Evolutionary conservation across 2,113 vertebrate genomes (phyloP), one percentile per base, ranked within the genome.

Genomic region (Chamaea fasciata): DNA sequence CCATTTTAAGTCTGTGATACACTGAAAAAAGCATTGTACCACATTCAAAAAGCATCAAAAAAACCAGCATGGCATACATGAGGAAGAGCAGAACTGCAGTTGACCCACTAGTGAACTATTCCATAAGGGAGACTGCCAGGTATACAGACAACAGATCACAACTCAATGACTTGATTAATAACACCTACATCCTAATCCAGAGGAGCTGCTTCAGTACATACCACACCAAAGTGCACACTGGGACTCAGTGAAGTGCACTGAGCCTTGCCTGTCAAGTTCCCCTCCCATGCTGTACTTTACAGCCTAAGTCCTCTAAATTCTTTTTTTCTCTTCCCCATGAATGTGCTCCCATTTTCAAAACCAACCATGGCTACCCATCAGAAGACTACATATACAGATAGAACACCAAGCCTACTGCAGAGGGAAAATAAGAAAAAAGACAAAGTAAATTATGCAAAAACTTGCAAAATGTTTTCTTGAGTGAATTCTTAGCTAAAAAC

Each of bases 171-270:
- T 91, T 94, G 60, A 89, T 83, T 80, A 23, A 0, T 57, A 89
- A 91, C 67, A 87, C 46, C 57, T 83, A 62, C 69, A 42, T 28
- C 46, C 56, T 64, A 89, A 91, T 65, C 81, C 87, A 62, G 62
- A 67, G 53, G 49, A 94, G 49, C 22, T 91, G 94, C 68, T 79
- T 91, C 73, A 87, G 52, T 22, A 91, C 53, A 53, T 24, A 65
- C 44, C 50, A 56, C 57, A 92, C 64, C 62, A 76, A 94, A 94
- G 87, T 3, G 6, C 81, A 87, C 35, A 57, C 77, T 84, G 74
- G 44, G 91, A 94, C 1, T 41, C 89, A 92, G 42, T 41, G 69
- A 96, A 95, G 81, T 69, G 74, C 80, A 87, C 69, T 87, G 56
- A 95, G 73, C 44, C 53, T 69, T 91, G 57, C 44, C 77, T 0